Conservation (phyloP, 2,797 vertebrate genomes). For the Enteromius paludinosus region DNA sequence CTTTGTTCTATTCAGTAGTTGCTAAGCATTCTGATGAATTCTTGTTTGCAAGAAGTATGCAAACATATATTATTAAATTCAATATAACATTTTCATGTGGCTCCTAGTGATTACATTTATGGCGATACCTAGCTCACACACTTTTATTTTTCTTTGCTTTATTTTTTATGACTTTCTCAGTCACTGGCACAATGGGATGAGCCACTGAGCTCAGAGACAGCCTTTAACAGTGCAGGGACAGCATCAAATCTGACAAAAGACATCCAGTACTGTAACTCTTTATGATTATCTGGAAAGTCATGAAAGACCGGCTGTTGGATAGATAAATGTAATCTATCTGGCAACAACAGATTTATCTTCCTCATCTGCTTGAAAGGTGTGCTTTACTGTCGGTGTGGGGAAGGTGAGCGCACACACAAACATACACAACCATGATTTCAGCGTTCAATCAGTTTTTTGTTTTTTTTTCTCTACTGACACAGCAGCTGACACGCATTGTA, state of each 20-base stretch:
- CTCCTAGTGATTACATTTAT: not conserved
- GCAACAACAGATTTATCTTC: conserved; percentile 71
- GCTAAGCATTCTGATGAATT: not conserved
- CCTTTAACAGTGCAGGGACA: conserved; percentile 47
- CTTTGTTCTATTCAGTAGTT: not conserved
- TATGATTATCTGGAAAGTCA: conserved; percentile 72
- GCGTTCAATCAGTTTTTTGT: conserved; percentile 51
- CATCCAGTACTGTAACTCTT: conserved; percentile 68
- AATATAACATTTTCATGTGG: not conserved
- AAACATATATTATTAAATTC: not conserved
- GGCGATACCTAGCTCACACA: not conserved
- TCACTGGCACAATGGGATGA: not conserved
- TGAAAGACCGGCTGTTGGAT: conserved; percentile 54
- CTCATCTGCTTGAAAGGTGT: conserved; percentile 70
- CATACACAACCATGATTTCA: conserved; percentile 44
- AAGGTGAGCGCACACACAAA: conserved; percentile 32
- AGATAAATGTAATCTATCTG: conserved; percentile 75
- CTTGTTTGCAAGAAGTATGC: not conserved
- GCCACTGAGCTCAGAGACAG: conserved; percentile 15
- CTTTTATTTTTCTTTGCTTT: conserved; percentile 17
- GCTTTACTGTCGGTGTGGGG: conserved; percentile 13
- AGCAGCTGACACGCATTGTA: conserved; percentile 56
- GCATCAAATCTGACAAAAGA: conserved; percentile 71
- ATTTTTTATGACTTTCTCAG: conserved; percentile 26
- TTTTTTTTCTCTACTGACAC: conserved; percentile 26